Evolutionary conservation across 2,113 vertebrate species (phyloP), one percentile per base, ranked within the genome.

Genomic region (Climacteris rufus): DNA sequence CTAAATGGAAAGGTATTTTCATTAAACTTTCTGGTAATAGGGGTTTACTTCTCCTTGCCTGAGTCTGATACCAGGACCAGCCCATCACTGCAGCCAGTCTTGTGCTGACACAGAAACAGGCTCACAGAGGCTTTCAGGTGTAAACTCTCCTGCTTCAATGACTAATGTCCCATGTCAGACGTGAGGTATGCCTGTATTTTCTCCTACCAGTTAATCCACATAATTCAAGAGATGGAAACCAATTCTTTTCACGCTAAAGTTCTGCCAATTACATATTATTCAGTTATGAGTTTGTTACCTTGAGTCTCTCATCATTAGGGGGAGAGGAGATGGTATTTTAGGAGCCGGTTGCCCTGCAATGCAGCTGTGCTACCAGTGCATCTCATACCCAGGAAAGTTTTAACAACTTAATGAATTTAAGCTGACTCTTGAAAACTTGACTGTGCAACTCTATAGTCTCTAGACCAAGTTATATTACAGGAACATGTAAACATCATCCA

Each of bases 361-460:
- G 33, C 40, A 39, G 24, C 45, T 75, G 63, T 28, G 40, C 40
- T 79, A 25, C 3, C 39, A 23, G 57, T 37, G 50, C 22, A 23
- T 52, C 66, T 61, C 33, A 56, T 27, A 65, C n/a, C 45, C 88
- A 66, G 33, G 33, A 1, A 86, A 63, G 17, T 44, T 92, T 50
- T 89, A 94, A 87, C 47, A 57, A 83, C 74, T 79, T 91, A 89
- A 92, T 81, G 72, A 84, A 81, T 94, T 94, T 87, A 84, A 91
- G 87, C n/a, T 85, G 87, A 27, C 63, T 87, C 61, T 66, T 50
- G 84, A 87, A 70, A 96, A 21, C 17, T 21, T 44, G 33, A 28
- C 61, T 61, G 45, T 79, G 84, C 91, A 94, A 83, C 54, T 66
- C 63, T 72, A 60, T 64, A 71, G 47, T 53, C 53, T 76, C 56